A percentile compares a stretch with the other conserved stretches of the same genome.
These are phyloP conservation scores for Ceratosolen solmsi DNA, from an alignment of 1,140 invertebrate genomes.

Conservation along the genomic window DNA sequence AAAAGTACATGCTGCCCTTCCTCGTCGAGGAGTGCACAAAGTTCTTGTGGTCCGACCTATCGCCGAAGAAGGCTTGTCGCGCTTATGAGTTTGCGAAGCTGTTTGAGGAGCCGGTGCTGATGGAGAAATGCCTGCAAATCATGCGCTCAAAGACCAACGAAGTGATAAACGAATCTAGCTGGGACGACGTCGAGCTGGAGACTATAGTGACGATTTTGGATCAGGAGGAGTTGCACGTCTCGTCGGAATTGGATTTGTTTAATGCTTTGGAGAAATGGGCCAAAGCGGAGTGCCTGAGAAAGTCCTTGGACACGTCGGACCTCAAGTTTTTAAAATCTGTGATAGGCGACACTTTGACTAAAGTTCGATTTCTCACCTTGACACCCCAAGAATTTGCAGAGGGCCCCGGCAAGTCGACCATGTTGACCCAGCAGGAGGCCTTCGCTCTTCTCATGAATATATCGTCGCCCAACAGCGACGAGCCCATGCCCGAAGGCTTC, in stretches of 20 bases:
- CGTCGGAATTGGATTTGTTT: conserved; percentile 84
- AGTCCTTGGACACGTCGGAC: conserved; percentile 64
- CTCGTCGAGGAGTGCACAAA: conserved; percentile 86
- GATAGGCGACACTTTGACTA: conserved; percentile 77
- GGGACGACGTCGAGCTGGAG: conserved; percentile 82
- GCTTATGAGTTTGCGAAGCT: conserved; percentile 89
- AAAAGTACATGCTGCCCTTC: conserved; percentile 90
- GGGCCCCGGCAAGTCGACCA: conserved; percentile 80
- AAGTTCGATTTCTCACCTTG: conserved; percentile 84
- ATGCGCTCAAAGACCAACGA: conserved; percentile 83
- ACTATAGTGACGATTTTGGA: conserved; percentile 84
- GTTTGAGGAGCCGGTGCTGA: conserved; percentile 85
- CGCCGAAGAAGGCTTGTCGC: conserved; percentile 85
- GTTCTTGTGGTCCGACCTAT: conserved; percentile 85
- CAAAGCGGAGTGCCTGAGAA: conserved; percentile 65
- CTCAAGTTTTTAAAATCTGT: conserved; percentile 67
- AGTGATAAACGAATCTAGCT: conserved; percentile 82
- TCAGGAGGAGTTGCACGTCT: conserved; percentile 80
- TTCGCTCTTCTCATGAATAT: conserved; percentile 88
- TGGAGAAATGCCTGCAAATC: conserved; percentile 85
- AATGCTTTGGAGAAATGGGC: conserved; percentile 82
- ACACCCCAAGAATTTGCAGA: conserved; percentile 86
- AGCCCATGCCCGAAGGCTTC: conserved; percentile 82
- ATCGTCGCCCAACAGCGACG: conserved; percentile 77
- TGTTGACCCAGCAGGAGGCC: conserved; percentile 83